Evolutionary conservation across 2,797 vertebrate species (phyloP).

Genomic region (Pachyuromys duprasi): DNA sequence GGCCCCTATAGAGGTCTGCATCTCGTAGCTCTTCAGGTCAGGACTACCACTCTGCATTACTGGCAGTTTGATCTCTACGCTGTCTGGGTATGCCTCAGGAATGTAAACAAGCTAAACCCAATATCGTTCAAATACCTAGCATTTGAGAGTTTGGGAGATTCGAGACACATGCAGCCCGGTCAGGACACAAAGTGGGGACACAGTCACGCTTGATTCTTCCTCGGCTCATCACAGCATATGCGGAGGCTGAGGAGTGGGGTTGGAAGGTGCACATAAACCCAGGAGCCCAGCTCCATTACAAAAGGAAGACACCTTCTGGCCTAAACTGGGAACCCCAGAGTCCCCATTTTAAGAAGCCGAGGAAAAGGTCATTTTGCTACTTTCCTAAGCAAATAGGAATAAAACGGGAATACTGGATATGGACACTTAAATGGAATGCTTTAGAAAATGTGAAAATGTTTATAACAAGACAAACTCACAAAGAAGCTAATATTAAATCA

Average conservation of each 20-base stretch:
- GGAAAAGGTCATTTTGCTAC: not conserved
- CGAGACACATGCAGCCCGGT: not conserved
- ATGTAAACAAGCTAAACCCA: not conserved
- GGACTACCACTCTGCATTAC: not conserved
- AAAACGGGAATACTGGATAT: not conserved
- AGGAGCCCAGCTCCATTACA: not conserved
- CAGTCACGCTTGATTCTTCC: not conserved
- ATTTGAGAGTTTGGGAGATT: not conserved
- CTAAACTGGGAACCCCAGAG: not conserved
- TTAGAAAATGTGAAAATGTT: slow-evolving; percentile 8
- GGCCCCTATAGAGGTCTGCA: not conserved
- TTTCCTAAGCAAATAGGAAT: slow-evolving; percentile 35
- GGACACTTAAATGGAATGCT: not conserved
- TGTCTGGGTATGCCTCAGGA: not conserved
- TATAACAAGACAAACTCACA: not conserved
- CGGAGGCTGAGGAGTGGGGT: too few species aligned
- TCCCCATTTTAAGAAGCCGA: not conserved
- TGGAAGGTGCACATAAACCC: not conserved
- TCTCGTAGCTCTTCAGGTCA: not conserved
- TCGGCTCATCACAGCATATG: too few species aligned
- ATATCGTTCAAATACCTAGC: not conserved
- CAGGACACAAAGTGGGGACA: not conserved
- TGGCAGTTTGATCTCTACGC: not conserved
- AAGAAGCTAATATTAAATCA: not conserved
- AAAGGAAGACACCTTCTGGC: not conserved